Percentiles rank a stretch among this genome's conserved stretches.
These are phyloP conservation scores for Eriocheir sinensis DNA, from an alignment of 1,140 invertebrate genomes.

Conservation along the genomic window DNA sequence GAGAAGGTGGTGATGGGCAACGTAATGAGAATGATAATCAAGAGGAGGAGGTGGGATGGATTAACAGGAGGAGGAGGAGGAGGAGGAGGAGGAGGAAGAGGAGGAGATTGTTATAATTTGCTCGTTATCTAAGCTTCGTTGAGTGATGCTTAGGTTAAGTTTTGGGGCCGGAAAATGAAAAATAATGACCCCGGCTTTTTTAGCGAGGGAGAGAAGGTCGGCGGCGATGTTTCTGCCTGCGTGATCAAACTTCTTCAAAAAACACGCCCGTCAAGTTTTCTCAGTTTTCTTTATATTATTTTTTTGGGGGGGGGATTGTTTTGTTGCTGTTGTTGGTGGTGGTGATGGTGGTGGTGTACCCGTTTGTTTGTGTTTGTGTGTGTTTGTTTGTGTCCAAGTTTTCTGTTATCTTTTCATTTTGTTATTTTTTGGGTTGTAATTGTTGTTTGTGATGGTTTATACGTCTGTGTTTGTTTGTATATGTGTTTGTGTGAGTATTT, in stretches of 20 bases:
- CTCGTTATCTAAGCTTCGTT: not conserved
- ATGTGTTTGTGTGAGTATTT: too few relatives aligned
- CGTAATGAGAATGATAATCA: not conserved
- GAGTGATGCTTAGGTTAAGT: not conserved
- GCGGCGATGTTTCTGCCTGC: not conserved
- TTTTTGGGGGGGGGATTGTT: not conserved
- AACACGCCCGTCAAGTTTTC: not conserved
- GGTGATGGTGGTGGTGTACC: too few relatives aligned
- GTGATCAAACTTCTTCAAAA: not conserved
- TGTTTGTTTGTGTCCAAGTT: too few relatives aligned
- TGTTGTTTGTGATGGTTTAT: too few relatives aligned
- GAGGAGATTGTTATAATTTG: not conserved
- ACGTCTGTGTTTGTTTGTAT: too few relatives aligned
- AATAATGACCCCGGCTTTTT: not conserved
- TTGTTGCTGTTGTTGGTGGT: too few relatives aligned
- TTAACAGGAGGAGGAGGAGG: not conserved
- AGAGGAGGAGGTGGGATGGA: not conserved
- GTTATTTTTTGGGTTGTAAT: too few relatives aligned
- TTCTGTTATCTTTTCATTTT: too few relatives aligned
- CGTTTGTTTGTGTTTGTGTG: too few relatives aligned
- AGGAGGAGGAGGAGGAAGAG: not conserved
- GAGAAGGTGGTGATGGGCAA: not conserved
- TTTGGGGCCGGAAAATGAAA: constrained; percentile 11
- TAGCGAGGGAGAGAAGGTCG: not conserved
- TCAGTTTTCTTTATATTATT: not conserved